Evolutionary conservation across 1,140 invertebrate species (phyloP).

Genomic region (Nymphalis io): DNA sequence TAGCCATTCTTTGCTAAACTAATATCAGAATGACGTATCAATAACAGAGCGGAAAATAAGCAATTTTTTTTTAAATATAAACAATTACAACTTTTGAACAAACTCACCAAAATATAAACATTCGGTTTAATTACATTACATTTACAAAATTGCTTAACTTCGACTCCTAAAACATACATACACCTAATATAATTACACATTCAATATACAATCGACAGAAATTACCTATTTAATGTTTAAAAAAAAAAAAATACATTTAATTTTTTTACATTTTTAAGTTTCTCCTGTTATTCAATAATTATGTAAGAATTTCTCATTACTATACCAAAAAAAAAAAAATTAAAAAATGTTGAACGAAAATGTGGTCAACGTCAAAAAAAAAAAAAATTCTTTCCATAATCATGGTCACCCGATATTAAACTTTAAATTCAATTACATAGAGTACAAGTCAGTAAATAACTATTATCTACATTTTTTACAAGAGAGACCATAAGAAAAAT

Average conservation of each 20-base stretch:
- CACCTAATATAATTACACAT: slow-evolving; percentile 18
- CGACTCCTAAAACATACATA: slow-evolving; percentile 20
- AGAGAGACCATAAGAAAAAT: slow-evolving; percentile 18
- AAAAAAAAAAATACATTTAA: slow-evolving; percentile 6
- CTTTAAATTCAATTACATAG: slow-evolving; percentile 1
- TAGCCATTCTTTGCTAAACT: slow-evolving; percentile 59
- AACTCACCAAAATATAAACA: slow-evolving; percentile 9
- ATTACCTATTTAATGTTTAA: slow-evolving; percentile 1
- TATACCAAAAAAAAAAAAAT: neutral
- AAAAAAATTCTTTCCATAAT: neutral
- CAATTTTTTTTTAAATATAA: slow-evolving; percentile 28
- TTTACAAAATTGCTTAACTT: slow-evolving; percentile 30
- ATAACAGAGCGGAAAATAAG: slow-evolving; percentile 25
- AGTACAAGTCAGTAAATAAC: neutral
- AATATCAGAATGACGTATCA: slow-evolving; percentile 58
- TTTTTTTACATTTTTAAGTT: slow-evolving; percentile 1
- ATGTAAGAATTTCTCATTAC: neutral
- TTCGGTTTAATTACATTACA: neutral
- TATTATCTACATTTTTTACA: slow-evolving; percentile 33
- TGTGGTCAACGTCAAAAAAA: neutral
- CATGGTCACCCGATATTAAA: slow-evolving; percentile 11
- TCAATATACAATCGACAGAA: slow-evolving; percentile 9
- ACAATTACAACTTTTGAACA: slow-evolving; percentile 21
- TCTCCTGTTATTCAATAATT: neutral
- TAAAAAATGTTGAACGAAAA: too few species aligned